phyloP scores from a whole-genome alignment of 2,797 vertebrate genomes.

The Pangasius macronema region DNA sequence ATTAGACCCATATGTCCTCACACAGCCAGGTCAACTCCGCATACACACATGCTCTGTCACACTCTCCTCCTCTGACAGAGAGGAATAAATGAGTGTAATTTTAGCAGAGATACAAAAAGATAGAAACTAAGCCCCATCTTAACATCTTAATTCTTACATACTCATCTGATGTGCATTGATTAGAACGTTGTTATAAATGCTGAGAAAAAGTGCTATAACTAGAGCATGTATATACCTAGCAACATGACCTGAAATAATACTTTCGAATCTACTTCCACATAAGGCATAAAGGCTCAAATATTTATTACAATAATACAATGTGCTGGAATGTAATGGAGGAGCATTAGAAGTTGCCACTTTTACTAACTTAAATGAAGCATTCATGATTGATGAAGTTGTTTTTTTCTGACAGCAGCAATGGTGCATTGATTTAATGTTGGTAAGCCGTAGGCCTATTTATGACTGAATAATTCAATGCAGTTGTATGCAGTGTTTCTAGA shows the following conservation, averaged over 20 bases:
- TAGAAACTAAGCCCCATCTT: background rate
- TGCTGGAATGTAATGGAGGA: background rate
- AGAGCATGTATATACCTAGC: background rate
- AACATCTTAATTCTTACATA: background rate
- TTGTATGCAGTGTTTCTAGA: slow-evolving; percentile 15
- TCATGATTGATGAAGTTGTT: slow-evolving; percentile 20
- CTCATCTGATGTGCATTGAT: background rate
- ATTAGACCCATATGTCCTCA: slow-evolving; percentile 62
- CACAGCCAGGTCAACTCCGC: slow-evolving; percentile 54
- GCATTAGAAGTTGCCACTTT: background rate
- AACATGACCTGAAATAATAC: background rate
- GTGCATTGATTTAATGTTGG: slow-evolving; percentile 24
- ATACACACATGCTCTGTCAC: slow-evolving; percentile 48
- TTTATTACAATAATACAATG: background rate
- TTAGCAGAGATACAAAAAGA: slow-evolving; percentile 26
- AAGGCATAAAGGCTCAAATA: background rate
- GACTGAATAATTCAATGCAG: slow-evolving; percentile 36
- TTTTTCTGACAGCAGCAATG: slow-evolving; percentile 6
- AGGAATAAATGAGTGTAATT: slow-evolving; percentile 61
- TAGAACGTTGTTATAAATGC: background rate
- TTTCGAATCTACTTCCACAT: background rate
- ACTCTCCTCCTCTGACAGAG: slow-evolving; percentile 48
- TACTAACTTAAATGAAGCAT: slow-evolving; percentile 29
- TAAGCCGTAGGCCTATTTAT: slow-evolving; percentile 34
- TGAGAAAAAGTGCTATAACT: background rate